phyloP scores from a whole-genome alignment of 2,888 invertebrate genomes.

The Amblyjoppa fuscipennis region DNA sequence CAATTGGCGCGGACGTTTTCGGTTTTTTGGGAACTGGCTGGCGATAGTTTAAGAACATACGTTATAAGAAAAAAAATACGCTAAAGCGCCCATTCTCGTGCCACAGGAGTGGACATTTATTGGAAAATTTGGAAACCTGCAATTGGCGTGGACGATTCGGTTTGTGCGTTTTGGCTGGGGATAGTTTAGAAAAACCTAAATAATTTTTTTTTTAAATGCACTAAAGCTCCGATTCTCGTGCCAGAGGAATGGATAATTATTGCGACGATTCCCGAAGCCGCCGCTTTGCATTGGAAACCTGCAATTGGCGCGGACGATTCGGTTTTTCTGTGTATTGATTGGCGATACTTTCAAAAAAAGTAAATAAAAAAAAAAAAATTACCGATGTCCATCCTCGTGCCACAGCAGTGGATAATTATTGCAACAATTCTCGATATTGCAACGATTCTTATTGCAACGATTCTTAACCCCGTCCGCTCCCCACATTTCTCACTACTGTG shows the following conservation, averaged over 20 bases:
- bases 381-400: constrained; percentile 2
- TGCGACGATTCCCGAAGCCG: background rate
- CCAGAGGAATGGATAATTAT: constrained; percentile 18
- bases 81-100: constrained; percentile 35
- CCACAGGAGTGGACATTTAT: constrained; percentile 18
- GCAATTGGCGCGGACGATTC: constrained; percentile 20
- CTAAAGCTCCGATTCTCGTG: constrained; percentile 9
- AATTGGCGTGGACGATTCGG: no score
- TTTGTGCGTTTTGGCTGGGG: background rate
- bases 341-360: constrained; percentile 9
- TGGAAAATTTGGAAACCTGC: background rate
- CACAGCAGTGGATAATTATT: constrained; percentile 19
- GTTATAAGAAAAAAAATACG: constrained; percentile 18
- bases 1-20: constrained; percentile 27
- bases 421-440: background rate
- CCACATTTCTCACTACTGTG: constrained; percentile 7
- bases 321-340: constrained; percentile 3
- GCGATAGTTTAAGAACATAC: background rate
- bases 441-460: no score
- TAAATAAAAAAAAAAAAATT: background rate
- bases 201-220: background rate
- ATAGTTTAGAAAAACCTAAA: background rate
- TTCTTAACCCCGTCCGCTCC: background rate
- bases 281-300: constrained; percentile 29
- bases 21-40: constrained; percentile 13